Base-by-base conservation (phyloP, 2,113 vertebrate genomes). In the Zootoca vivipara region DNA sequence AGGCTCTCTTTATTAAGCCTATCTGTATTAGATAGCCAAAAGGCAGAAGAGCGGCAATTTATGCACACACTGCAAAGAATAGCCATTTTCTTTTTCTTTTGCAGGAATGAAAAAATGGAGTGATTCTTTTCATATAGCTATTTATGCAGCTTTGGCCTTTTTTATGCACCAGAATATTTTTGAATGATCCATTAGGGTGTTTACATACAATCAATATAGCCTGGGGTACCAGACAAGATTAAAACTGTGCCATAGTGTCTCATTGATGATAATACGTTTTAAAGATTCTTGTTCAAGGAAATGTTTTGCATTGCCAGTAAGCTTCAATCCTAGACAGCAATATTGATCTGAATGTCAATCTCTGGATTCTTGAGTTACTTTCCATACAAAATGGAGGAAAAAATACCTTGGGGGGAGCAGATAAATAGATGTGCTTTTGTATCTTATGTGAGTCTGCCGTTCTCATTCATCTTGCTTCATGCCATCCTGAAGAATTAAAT, bases 241-340 rank as follows among this genome's bases (percentile, higher is more conserved):
- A 89, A 86, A 90, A 90, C 79, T 81, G 83, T 73, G 7, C 46
- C 75, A 75, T 62, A 69, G 46, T 83, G 33, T 79, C 85, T 91
- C 81, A 86, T 52, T 78, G 83, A 73, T 73, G 38, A 46, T 79
- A 72, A 82, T 82, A 46, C 64, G 58, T 80, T 90, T 92, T 90
- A 89, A 87, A 64, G 75, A 69, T 73, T 40, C 13, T 82, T 83
- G 42, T 92, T 91, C 83, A 78, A 78, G 89, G 85, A 87, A 88
- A 52, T 90, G 73, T 82, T 90, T 90, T 90, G 62, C 65, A 86
- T 89, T 90, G 80, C 90, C 80, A 85, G 90, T 42, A 89, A 81
- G 52, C 77, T 83, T 78, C 67, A 85, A 24, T 64, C 82, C 42
- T 80, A 88, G 69, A 75, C 69, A 87, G 81, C 35, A 38, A 69